Base-by-base conservation (phyloP, 2,797 vertebrate species). In the Phyllotis vaccarum region DNA sequence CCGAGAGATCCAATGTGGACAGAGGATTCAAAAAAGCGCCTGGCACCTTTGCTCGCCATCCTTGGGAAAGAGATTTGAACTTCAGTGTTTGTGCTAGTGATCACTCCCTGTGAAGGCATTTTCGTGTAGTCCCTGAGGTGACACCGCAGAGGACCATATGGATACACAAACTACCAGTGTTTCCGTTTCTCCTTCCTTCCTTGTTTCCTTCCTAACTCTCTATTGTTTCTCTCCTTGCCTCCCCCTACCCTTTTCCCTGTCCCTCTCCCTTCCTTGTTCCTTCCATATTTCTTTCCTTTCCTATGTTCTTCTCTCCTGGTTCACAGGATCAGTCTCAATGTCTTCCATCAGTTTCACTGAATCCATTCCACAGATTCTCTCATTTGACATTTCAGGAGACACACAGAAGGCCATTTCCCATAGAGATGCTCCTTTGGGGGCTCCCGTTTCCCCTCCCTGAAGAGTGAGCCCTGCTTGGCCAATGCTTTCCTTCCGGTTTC, bases 111-210 rank as follows among this genome's bases (percentile, higher is more conserved):
- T 46, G 70, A 91, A 66, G 58, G n/a, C 34, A 27, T 66, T 11
- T 90, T 52, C 83, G 12, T 56, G 74, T 54, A 62, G 43, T 90
- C 87, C 54, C 58, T 40, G 56, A 95, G 74, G 64, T 62, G 68
- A 37, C 37, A 49, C 1, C 10, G 1, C n/a, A 34, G 74, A 90
- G n/a, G 16, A 21, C 34, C 7, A 86, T 19, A 58, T 49, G 66
- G 37, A 43, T 78, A 9, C 1, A 7, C 29, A 40, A 58, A 86
- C 54, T 62, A 37, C 56, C 40, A 88, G 8, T 40, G 22, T 2
- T 21, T 37, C 10, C 34, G n/a, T n/a, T n/a, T n/a, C n/a, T 49
- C 46, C 46, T 49, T 49, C 46, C 29, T 31, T 27, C 58, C 52
- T 34, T 27, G 16, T 10, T 22, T 56, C 4, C 12, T 6, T 62